Percentiles rank a stretch among this genome's conserved stretches.
Evolutionary conservation across 2,888 invertebrate species (phyloP).

Genomic region (Isotomurus palustris): DNA sequence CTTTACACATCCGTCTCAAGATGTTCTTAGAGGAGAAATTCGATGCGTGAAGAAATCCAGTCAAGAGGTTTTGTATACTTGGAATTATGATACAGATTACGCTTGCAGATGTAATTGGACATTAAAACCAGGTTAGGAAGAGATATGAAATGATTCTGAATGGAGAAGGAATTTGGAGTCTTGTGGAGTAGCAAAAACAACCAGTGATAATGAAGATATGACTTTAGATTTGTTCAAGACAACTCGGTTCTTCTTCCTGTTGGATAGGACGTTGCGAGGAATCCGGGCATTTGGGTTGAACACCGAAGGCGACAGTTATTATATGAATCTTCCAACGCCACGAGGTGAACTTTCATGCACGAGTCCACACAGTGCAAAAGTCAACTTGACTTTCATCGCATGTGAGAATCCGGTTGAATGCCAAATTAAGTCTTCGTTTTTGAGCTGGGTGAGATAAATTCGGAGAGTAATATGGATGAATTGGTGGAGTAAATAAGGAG

Average conservation of each 20-base stretch:
- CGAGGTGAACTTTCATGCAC: conserved; percentile 34
- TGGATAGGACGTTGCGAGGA: conserved; percentile 31
- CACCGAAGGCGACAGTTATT: conserved; percentile 33
- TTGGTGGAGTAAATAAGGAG: too few relatives aligned
- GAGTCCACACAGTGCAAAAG: conserved; percentile 28
- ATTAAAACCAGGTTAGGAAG: conserved; percentile 22
- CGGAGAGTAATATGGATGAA: background rate
- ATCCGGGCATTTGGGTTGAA: conserved; percentile 33
- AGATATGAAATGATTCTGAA: background rate
- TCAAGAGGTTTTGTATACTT: conserved; percentile 25
- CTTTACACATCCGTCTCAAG: conserved; percentile 26
- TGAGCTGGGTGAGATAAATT: conserved; percentile 24
- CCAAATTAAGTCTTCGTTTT: conserved; percentile 29
- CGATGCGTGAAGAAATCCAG: conserved; percentile 26
- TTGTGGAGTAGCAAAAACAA: background rate
- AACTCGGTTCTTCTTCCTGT: conserved; percentile 31
- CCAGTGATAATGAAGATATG: background rate
- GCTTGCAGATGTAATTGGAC: conserved; percentile 34
- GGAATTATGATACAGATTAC: conserved; percentile 36
- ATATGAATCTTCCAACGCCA: conserved; percentile 32
- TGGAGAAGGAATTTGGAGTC: background rate
- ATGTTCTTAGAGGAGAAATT: conserved; percentile 27
- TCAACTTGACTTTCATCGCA: conserved; percentile 35
- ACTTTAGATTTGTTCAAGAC: conserved; percentile 28
- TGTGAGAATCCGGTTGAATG: conserved; percentile 38